Base-by-base conservation (phyloP, 2,113 vertebrate species). In the Paradisaea rubra region DNA sequence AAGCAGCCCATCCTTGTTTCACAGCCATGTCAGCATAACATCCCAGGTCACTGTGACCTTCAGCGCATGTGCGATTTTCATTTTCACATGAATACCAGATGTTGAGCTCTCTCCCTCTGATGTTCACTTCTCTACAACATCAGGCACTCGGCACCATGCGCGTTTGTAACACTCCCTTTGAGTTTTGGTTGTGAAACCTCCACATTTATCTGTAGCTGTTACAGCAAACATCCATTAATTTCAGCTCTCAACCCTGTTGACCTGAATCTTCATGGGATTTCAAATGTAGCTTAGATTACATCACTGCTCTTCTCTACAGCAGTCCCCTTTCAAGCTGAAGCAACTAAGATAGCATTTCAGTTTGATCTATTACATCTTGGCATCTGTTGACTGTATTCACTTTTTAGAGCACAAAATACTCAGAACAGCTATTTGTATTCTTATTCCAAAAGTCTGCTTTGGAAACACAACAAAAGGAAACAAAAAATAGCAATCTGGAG, bases 1-100 rank as follows among this genome's bases (percentile, higher is more conserved):
- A 35, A 64, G 61, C n/a, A 79, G 84, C 59, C 37, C 28, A 11
- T 45, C 37, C 50, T 76, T 50, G 25, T 69, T 93, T 80, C 85
- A 44, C 42, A 80, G 81, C 84, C 68, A 18, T 66, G 50, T 89
- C 66, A 59, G 63, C 0, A 2, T 4, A 88, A 44, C 44, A 74
- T 86, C 44, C n/a, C 82, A 53, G 91, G 94, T 97, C 96, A 89
- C 72, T 0, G 21, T 22, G 95, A 95, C 96, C 94, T 83, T 70
- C 64, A 21, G 30, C 0, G 0, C 50, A 4, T 20, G 42, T 2
- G 1, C 16, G 14, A 68, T 56, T 65, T 93, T 86, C 60, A 49
- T 91, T 95, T 94, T 74, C 89, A 81, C 88, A 65, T 15, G 39
- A 66, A 77, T 9, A 60, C 24, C 93, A 94, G 74, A 88, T 94